Conservation (phyloP, 2,888 invertebrate genomes). For the Chloroclysta siterata region DNA sequence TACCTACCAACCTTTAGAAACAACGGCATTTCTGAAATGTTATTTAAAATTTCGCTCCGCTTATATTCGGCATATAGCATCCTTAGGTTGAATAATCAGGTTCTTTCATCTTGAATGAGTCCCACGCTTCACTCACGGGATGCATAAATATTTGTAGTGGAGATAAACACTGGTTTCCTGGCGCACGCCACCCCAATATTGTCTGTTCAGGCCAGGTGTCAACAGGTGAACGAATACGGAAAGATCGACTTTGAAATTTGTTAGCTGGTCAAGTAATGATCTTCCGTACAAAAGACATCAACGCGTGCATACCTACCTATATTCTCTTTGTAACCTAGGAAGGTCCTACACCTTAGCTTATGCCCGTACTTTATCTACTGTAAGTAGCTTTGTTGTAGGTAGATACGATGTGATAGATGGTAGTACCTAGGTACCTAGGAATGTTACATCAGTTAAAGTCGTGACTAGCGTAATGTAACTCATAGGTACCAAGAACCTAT, state of each 20-base stretch:
- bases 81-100: constrained; percentile 36
- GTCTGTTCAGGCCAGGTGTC: constrained; percentile 62
- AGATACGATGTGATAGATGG: no score
- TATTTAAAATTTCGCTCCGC: neutral
- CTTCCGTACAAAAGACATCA: constrained; percentile 34
- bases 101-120: constrained; percentile 43
- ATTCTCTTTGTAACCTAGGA: neutral
- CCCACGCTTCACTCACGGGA: constrained; percentile 58
- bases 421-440: neutral
- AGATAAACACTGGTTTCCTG: constrained; percentile 58
- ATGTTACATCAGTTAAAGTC: constrained; percentile 17
- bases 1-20: no score
- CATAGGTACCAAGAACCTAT: neutral
- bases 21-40: neutral
- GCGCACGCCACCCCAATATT: constrained; percentile 52
- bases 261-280: constrained; percentile 19
- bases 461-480: constrained; percentile 19
- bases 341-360: constrained; percentile 5
- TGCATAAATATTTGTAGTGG: constrained; percentile 70
- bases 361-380: constrained; percentile 17
- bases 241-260: constrained; percentile 27
- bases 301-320: constrained; percentile 19
- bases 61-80: constrained; percentile 18
- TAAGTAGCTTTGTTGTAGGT: neutral
- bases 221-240: constrained; percentile 65